Base-by-base conservation (phyloP, 1,140 invertebrate genomes). In the Pseudomyrmex pallidus region DNA sequence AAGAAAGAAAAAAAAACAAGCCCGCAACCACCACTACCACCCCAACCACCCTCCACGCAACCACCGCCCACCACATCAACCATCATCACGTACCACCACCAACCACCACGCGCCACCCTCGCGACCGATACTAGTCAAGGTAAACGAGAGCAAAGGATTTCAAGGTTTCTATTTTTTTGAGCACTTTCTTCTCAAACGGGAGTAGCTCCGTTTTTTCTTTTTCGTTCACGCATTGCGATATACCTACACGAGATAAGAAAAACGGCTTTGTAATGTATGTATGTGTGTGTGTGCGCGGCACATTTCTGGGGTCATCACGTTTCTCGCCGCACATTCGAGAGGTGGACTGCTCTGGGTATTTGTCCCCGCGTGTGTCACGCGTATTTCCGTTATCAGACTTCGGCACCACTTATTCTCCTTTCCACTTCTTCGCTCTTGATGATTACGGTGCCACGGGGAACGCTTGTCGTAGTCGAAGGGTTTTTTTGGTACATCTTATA, bases 71-170 rank as follows among this genome's bases (percentile, higher is more conserved):
- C 87, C 85, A 88, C 90, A 88, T 92, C 89, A 89, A 91, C 85
- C 83, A 90, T 90, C 90, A 91, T 85, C 88, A 90, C 84, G 89
- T 89, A 91, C 82, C 78, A 87, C 87, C 84, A 90, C 86, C 88
- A 90, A 90, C 90, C 89, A 90, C 91, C 88, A 90, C 90, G 89
- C 90, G 93, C 90, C 91, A 93, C 90, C 91, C 90, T 88, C 90
- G 87, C 90, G 90, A 91, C 91, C 91, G 90, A 92, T 90, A 89
- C 90, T 93, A 94, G 93, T 94, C 92, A 93, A 94, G 93, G 93
- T 93, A 93, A 92, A 91, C 89, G 87, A 89, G 87, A 89, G 87
- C 88, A 87, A 87, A 89, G 74, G 87, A 35, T 35, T 35, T 35
- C 35, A 35, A 35, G 35, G 35, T 35, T 35, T 35, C 35, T 35